Base-by-base conservation (phyloP, 1,140 invertebrate genomes). In the Calosoma granatense region DNA sequence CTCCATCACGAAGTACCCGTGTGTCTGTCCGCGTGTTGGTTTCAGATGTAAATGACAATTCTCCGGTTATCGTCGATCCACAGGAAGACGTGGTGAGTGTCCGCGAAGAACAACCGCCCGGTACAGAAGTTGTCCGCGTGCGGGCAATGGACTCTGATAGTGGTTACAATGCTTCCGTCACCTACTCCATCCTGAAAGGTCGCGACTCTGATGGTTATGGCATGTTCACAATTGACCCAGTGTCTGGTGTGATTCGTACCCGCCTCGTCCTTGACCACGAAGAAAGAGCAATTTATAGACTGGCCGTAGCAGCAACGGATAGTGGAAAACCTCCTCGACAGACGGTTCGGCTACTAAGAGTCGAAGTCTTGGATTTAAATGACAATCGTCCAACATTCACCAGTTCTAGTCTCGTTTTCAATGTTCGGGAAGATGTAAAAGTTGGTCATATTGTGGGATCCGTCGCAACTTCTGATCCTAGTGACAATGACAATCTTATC, bases 371-470 rank as follows among this genome's bases (percentile, higher is more conserved):
- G 61, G 90, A 94, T 69, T 77, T 95, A 41, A 93, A 94, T 70
- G 92, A 96, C 70, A 90, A 92, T 72, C 78, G 90, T 64, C 92
- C 92, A 21, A 91, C 86, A 54, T 95, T 94, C 72, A 90, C 88
- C 36, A 91, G 88, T 65, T 92, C 90, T 55, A 93, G 89, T 72
- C 77, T 94, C 60, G 82, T 83, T 53, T 94, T 94, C 73, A 85
- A 90, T 85, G 83, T 93, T 20, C 79, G 80, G 55, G 90, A 94
- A 76, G 82, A 90, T 69, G 84, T 84, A 0, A 74, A 74, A 64
- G 81, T 91, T 19, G 89, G 90, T 1, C 78, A 85, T 59, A 75
- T 87, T 9, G 82, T 93, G 2, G 92, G 91, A 1, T 86, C 84
- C 3, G 85, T 95, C 14, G 83, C 84, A 1, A 84, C 84, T 20